A percentile compares a stretch with the other conserved stretches of the same genome.
Evolutionary conservation across 2,113 vertebrate species (phyloP).

Genomic region (Vimba vimba): DNA sequence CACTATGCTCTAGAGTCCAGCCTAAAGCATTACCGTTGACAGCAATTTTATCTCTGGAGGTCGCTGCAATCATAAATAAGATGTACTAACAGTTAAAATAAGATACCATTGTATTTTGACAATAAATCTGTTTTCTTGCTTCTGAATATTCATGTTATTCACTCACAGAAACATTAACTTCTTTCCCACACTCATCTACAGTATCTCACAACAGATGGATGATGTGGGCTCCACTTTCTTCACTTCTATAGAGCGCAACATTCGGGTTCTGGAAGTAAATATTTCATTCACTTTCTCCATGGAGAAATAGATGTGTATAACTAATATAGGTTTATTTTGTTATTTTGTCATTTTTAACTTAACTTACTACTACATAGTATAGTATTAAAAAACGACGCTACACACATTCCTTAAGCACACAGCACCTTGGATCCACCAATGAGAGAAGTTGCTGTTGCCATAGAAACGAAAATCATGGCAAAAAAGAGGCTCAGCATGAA

Average conservation of each 20-base stretch:
- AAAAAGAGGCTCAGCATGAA: neutral
- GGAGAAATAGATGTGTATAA: neutral
- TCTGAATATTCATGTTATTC: neutral
- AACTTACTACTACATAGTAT: too few relatives aligned
- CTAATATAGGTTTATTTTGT: neutral
- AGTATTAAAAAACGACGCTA: neutral
- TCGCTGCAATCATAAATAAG: neutral
- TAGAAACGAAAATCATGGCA: neutral
- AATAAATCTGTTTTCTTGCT: neutral
- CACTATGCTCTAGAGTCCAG: slow-evolving; percentile 18
- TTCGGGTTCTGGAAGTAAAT: neutral
- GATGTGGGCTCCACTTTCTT: neutral
- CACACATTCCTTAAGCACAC: neutral
- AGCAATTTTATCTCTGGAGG: slow-evolving; percentile 1
- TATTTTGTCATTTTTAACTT: too few relatives aligned
- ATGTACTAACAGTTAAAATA: neutral
- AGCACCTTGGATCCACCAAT: neutral
- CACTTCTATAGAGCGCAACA: neutral
- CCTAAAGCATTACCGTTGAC: neutral
- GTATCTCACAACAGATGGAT: slow-evolving; percentile 16
- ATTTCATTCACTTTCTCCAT: neutral
- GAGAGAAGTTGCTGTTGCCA: neutral
- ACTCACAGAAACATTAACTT: neutral
- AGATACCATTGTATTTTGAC: neutral
- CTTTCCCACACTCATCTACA: neutral